Conservation (phyloP, 2,113 vertebrate species). For the Sander lucioperca region DNA sequence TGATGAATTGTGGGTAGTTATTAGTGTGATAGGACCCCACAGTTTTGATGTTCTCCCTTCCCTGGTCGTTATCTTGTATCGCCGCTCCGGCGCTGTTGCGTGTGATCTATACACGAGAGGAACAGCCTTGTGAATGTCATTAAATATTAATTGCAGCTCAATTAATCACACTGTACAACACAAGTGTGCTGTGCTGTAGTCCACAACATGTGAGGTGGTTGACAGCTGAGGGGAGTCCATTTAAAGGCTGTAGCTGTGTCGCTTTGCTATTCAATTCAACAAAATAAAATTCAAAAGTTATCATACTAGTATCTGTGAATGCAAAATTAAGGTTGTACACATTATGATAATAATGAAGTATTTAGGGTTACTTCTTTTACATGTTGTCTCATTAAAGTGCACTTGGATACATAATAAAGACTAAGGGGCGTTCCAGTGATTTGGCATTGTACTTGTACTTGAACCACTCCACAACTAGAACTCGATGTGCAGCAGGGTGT, state of each 20-base stretch:
- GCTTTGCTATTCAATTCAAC: not conserved
- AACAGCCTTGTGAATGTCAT: slow-evolving; percentile 9
- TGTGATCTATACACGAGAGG: not conserved
- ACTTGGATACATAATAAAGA: not conserved
- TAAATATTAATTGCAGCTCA: slow-evolving; percentile 40
- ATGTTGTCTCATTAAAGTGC: not conserved
- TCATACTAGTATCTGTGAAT: no score
- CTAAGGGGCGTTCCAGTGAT: not conserved
- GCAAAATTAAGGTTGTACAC: no score
- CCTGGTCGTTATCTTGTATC: not conserved
- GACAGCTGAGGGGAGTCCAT: not conserved
- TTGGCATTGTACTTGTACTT: not conserved
- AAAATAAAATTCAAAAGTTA: no score
- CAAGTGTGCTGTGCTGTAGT: not conserved
- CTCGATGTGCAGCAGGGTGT: not conserved
- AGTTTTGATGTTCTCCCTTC: not conserved
- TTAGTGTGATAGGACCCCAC: not conserved
- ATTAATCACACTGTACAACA: slow-evolving; percentile 1
- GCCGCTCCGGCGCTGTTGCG: not conserved
- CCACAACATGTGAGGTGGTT: not conserved
- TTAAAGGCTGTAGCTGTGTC: not conserved
- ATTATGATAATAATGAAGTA: no score
- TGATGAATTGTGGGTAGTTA: not conserved
- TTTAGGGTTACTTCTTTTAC: no score
- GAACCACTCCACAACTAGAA: not conserved